Evolutionary conservation across 1,140 invertebrate species (phyloP), one percentile per base, ranked within the genome.

Genomic region (Lepidurus apus): DNA sequence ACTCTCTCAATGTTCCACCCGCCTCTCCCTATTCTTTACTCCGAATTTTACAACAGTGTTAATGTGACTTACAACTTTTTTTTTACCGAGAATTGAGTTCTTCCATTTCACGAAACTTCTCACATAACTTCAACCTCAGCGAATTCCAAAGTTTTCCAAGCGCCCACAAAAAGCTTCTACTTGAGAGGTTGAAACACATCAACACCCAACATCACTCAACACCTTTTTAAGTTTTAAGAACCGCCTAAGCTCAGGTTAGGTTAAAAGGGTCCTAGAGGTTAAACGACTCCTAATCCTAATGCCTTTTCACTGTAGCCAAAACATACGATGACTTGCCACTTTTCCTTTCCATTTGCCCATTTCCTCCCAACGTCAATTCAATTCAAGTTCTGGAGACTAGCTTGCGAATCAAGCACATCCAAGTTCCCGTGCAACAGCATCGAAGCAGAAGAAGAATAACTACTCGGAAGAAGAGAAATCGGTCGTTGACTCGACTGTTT

Each of bases 21-120:
- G 21, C 53, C 17, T 65, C 53, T 65, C 21, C 3, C 53, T 65
- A 65, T 65, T 21, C 13, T 65, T 65, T 17, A 21, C 53, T 65
- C 21, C 53, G n/a, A 65, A 65, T 65, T 65, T 65, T 13, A 65
- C 53, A 65, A 65, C 53, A 65, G 5, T 65, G n/a, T 65, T 65
- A 13, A 13, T 7, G 21, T 17, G 53, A n/a, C 53, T 65, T 65
- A 65, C 53, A 65, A 65, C 53, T 21, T 65, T 13, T 8, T 65
- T 13, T 13, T 47, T 11, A 7, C 21, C 53, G 13, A 34, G 34
- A 34, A 34, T 34, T 34, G 34, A 34, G 34, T 34, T 34, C 34
- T 34, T 34, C 34, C 34, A 34, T 34, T 34, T 34, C 34, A 34
- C 34, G 34, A 34, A 34, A 34, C 34, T 34, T 34, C 34, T 34